Evolutionary conservation across 2,797 vertebrate genomes (phyloP).

Genomic region (Nyctalus aviator): DNA sequence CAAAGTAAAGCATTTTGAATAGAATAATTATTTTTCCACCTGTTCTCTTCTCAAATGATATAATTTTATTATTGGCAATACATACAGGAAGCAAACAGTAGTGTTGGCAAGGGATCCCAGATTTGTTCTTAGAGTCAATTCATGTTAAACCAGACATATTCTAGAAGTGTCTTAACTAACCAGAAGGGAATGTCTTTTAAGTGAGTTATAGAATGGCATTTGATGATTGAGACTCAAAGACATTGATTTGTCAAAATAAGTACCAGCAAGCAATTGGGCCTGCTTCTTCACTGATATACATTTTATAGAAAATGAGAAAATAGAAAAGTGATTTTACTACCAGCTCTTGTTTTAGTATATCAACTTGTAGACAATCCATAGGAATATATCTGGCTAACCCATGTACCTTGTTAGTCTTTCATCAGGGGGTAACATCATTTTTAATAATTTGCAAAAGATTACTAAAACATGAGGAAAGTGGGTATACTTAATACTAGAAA

Average conservation of each 20-base stretch:
- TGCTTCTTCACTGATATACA: background rate
- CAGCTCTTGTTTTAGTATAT: background rate
- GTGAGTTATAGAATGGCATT: background rate
- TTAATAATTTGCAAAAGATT: background rate
- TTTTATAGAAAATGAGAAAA: background rate
- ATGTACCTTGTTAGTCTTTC: background rate
- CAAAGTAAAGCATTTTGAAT: background rate
- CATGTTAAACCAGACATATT: background rate
- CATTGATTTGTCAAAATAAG: background rate
- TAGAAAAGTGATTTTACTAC: background rate
- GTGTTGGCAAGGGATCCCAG: background rate
- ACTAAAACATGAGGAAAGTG: background rate
- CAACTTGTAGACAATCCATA: background rate
- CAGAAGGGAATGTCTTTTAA: background rate
- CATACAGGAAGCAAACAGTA: background rate
- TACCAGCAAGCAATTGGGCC: background rate
- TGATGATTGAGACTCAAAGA: background rate
- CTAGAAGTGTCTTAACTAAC: background rate
- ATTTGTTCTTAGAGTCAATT: background rate
- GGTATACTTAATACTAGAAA: background rate
- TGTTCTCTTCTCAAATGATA: background rate
- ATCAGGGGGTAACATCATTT: conserved; percentile 1
- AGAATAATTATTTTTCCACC: background rate
- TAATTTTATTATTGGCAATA: background rate
- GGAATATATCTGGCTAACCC: background rate